Evolutionary conservation across 2,888 invertebrate species (phyloP).

Genomic region (Bombyx huttoni): DNA sequence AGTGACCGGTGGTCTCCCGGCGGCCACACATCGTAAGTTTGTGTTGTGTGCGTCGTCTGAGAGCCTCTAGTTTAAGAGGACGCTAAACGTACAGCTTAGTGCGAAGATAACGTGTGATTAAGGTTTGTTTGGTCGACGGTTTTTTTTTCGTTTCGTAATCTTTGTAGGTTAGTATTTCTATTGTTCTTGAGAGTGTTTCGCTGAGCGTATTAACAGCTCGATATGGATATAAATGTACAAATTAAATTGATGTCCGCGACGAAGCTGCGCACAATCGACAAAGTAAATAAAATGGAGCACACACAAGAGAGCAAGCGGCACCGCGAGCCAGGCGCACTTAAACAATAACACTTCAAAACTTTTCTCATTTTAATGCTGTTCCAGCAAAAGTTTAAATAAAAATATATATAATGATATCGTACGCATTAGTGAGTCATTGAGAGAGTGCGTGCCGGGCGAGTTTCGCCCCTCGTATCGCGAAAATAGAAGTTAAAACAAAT

Average conservation of each 20-base stretch:
- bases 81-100: constrained; percentile 6
- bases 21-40: constrained; percentile 10
- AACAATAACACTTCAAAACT: constrained; percentile 53
- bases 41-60: background rate
- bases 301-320: background rate
- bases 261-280: background rate
- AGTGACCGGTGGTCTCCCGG: constrained; percentile 13
- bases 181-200: no score
- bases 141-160: background rate
- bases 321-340: constrained; percentile 11
- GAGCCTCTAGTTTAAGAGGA: background rate
- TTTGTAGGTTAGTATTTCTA: background rate
- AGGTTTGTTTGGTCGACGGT: background rate
- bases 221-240: background rate
- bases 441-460: constrained; percentile 52
- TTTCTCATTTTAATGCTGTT: constrained; percentile 69
- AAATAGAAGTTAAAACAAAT: constrained; percentile 70
- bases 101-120: constrained; percentile 1
- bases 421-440: constrained; percentile 70
- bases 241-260: background rate
- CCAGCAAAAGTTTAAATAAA: constrained; percentile 68
- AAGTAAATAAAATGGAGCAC: background rate
- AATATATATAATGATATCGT: constrained; percentile 68
- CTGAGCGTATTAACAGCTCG: background rate
- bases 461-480: constrained; percentile 59